Evolutionary conservation across 2,888 invertebrate species (phyloP).

Genomic region (Acanthosoma haemorrhoidale): DNA sequence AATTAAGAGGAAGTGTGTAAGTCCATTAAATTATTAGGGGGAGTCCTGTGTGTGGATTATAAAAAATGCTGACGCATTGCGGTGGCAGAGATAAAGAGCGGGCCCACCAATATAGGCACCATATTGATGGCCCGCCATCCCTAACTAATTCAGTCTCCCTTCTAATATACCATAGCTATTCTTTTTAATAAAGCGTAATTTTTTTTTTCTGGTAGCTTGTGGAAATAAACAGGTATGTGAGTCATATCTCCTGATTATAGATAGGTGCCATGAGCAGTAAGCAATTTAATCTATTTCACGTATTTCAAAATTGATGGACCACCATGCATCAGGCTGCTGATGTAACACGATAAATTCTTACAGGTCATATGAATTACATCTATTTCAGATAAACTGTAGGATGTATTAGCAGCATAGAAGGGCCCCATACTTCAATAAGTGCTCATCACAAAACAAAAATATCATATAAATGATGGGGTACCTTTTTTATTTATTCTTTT

Average conservation of each 20-base stretch:
- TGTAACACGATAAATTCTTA: too few relatives aligned
- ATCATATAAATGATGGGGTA: too few relatives aligned
- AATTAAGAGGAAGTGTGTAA: conserved; percentile 32
- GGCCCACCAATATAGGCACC: conserved; percentile 1
- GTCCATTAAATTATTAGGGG: conserved; percentile 36
- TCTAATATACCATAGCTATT: conserved; percentile 11
- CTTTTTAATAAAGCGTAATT: conserved; percentile 7
- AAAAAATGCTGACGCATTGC: conserved; percentile 33
- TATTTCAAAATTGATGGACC: too few relatives aligned
- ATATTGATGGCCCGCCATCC: not conserved
- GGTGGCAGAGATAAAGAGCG: conserved; percentile 6
- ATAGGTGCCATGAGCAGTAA: not conserved
- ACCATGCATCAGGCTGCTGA: too few relatives aligned
- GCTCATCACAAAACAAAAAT: too few relatives aligned
- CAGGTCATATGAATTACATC: too few relatives aligned
- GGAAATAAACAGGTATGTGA: conserved; percentile 1
- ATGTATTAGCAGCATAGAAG: too few relatives aligned
- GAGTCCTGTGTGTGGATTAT: conserved; percentile 23
- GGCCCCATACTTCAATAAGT: too few relatives aligned
- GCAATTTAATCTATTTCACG: too few relatives aligned
- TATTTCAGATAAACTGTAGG: too few relatives aligned
- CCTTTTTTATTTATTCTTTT: too few relatives aligned
- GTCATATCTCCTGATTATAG: not conserved
- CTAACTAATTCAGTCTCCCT: conserved; percentile 8
- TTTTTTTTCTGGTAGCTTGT: not conserved